Base-by-base conservation (phyloP, 2,797 vertebrate species). In the Tauraco hartlaubi region DNA sequence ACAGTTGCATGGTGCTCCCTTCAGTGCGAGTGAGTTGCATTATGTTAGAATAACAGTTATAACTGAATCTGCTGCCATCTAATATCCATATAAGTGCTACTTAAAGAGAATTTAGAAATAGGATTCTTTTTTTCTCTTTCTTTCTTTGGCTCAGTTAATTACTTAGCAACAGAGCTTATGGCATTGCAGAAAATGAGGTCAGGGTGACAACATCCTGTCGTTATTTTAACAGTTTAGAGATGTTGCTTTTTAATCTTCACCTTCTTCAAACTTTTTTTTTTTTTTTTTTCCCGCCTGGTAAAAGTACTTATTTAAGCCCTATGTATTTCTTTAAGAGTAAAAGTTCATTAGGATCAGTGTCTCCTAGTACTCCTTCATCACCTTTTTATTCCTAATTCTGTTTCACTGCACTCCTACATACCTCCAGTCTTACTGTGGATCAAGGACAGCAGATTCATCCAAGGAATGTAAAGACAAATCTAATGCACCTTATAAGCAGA, bases 81-180 rank as follows among this genome's bases (percentile, higher is more conserved):
- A 85, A 85, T 89, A 93, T 61, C 69, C 46, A 54, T 35, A 37
- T 29, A 51, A 62, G 59, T 43, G 68, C 41, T 89, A 82, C 56
- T 88, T 81, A 64, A 72, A 61, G 39, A 22, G 21, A 96, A 72
- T 88, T 80, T 91, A 69, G 64, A 95, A 91, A 89, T 28, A 58
- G 3, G 9, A 35, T 81, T 87, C 2, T 73, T 25, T 44, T 43
- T 61, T 71, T 64, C 39, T 48, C 2, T 16, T 25, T 73, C 14
- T 80, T 28, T 67, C 52, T 74, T 86, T 80, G 44, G 23, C 51
- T 85, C 71, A 72, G 35, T 25, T 92, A 95, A 75, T 94, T 92
- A 94, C 73, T 94, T 94, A 93, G 74, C 85, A 94, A 76, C 46
- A 67, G 35, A 94, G n/a, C 64, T 90, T 82, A 82, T 86, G 66